Evolutionary conservation across 92 coral and sea anemone genomes (phyloP).

Genomic region (Zoanthus sansibaricus): DNA sequence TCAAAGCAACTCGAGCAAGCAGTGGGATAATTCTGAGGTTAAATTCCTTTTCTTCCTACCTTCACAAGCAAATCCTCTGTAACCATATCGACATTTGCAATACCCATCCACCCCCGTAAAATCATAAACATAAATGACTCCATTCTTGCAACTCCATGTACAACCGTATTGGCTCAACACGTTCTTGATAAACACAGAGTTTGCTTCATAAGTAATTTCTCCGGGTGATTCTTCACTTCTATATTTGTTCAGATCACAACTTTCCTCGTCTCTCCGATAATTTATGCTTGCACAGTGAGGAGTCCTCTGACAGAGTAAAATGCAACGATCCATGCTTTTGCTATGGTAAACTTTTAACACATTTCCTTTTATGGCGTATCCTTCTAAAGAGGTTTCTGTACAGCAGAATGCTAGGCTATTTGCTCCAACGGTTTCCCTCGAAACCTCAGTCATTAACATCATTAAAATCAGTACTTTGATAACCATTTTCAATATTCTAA

Average conservation of each 20-base stretch:
- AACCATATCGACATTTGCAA: not conserved
- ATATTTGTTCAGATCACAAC: slow-evolving; percentile 17
- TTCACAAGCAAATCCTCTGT: slow-evolving; percentile 21
- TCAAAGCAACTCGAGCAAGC: not conserved
- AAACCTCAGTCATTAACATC: not conserved
- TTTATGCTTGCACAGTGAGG: slow-evolving; percentile 23
- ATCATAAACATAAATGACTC: slow-evolving; percentile 2
- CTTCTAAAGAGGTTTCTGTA: not conserved
- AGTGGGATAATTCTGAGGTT: not conserved
- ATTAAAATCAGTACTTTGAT: not conserved
- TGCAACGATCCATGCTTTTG: not conserved
- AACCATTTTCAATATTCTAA: not conserved
- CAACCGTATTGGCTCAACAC: slow-evolving; percentile 1
- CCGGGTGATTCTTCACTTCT: slow-evolving; percentile 35
- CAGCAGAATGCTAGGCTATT: not conserved
- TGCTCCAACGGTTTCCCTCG: not conserved
- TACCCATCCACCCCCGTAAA: not conserved
- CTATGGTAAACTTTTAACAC: not conserved
- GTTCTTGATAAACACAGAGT: slow-evolving; percentile 8
- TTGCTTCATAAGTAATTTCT: not conserved
- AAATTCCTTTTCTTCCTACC: not conserved
- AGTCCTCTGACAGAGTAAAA: slow-evolving; percentile 15
- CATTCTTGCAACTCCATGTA: slow-evolving; percentile 16
- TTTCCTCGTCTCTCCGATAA: not conserved
- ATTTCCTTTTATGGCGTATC: slow-evolving; percentile 4